Base-by-base conservation (phyloP, 2,113 vertebrate genomes). In the Phocoena phocoena region DNA sequence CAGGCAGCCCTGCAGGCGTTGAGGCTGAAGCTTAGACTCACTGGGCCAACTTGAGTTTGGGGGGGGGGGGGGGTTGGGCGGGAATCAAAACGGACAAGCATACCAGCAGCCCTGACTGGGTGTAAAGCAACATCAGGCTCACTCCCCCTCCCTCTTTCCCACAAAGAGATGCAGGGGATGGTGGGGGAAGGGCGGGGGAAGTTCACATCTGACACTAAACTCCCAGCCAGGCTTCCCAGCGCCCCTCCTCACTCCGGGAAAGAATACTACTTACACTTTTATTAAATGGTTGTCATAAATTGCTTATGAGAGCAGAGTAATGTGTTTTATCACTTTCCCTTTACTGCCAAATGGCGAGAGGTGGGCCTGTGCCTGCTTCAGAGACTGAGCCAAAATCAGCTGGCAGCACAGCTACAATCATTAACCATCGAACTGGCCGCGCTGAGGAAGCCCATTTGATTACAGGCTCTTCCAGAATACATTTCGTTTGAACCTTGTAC, bases 241-340 rank as follows among this genome's bases (percentile, higher is more conserved):
- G n/a, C 8, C 55, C 50, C 20, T 81, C 71, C 28, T 60, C 28
- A 9, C 25, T 9, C 0, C 9, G 1, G 31, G 31, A 74, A 70
- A 71, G 47, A 36, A 36, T 4, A 17, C 53, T 97, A 85, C 84
- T 88, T 60, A 41, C 77, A 81, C 31, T 89, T 92, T 92, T 84
- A 95, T 88, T 92, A 73, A 97, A 84, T 70, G 38, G 36, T 83
- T 47, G 13, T 88, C 87, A 88, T 84, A 90, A 88, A 88, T 67
- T 60, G 88, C 79, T 95, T 58, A 38, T 44, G 80, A 88, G 60
- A 93, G 31, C n/a, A 81, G 70, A 85, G 70, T 58, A 73, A 88
- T 79, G 67, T 62, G 89, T 73, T 95, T 93, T 50, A 74, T 73
- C 88, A 60, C 70, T 73, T 76, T 92, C 84, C 50, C 50, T 93